Evolutionary conservation across 2,113 vertebrate genomes (phyloP), one percentile per base, ranked within the genome.

Genomic region (Psittacus erithacus): DNA sequence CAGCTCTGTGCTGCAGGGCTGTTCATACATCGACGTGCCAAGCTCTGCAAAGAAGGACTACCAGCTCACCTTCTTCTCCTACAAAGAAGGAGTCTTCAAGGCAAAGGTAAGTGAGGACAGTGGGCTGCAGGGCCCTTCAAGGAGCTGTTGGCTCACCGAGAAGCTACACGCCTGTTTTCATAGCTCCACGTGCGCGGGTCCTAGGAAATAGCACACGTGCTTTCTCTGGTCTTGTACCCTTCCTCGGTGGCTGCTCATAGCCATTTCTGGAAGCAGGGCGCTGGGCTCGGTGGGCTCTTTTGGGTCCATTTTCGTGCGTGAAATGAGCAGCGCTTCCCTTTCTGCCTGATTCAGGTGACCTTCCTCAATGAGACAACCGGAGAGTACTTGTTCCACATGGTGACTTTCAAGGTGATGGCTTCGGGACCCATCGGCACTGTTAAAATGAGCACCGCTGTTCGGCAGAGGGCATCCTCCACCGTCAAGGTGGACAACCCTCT

Each of bases 401-500:
- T 98, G 24, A 98, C 94, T 47, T 99, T 99, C 95, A 98, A 97
- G 90, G 98, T 96, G 74, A 98, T 96, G 2, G n/a, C 98, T 28
- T 97, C 98, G 0, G 98, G 97, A 24, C 86, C 98, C 46, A 86
- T 98, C 35, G 97, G 97, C 67, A 98, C 97, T 57, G 95, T 98
- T 2, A 96, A 99, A 92, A 86, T 99, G 97, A 94, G 60, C 17
- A 93, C 97, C 0, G 46, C 97, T 2, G 98, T 98, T 35, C 98
- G 98, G 15, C 98, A 98, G 95, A 97, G 82, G 11, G 75, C 85
- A 3, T 97, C 97, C 0, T 97, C 98, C 68, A 95, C 88, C 2
- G 43, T 99, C 74, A 97, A 96, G 52, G 84, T 99, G 96, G 98
- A 99, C 91, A 99, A 99, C 95, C 99, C 99, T 5, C 95, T 99